Conservation (phyloP, 2,113 vertebrate genomes). For the Urocynchramus pylzowi region DNA sequence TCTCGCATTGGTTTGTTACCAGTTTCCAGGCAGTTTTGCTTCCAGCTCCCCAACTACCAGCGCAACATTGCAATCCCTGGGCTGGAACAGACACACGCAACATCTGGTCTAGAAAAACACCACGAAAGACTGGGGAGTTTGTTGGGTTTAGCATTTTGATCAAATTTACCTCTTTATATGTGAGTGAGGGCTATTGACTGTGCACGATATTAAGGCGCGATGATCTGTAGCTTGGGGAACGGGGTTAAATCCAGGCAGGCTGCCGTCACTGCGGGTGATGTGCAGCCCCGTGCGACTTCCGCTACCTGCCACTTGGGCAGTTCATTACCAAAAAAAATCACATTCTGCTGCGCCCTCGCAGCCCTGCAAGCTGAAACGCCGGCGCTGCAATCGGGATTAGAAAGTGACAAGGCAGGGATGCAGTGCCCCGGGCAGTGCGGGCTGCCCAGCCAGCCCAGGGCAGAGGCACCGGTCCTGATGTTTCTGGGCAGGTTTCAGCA, state of each 20-base stretch:
- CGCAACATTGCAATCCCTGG: background rate
- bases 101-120: background rate
- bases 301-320: background rate
- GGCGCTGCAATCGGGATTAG: background rate
- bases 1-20: conserved; percentile 43
- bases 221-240: background rate
- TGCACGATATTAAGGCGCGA: accelerated
- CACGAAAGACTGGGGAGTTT: background rate
- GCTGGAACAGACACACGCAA: background rate
- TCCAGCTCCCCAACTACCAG: background rate
- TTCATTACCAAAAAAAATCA: background rate
- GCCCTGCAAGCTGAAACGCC: background rate
- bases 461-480: background rate
- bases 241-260: background rate
- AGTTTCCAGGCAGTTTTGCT: conserved; percentile 58
- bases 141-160: background rate
- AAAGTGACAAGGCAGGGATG: background rate
- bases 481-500: background rate
- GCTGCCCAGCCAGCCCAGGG: background rate
- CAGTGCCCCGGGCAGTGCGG: background rate
- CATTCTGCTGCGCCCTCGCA: background rate
- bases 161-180: background rate
- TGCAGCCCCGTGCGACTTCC: background rate
- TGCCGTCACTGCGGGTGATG: background rate
- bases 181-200: background rate